phyloP scores from a whole-genome alignment of 2,113 vertebrate genomes.

The Phylloscopus trochilus region DNA sequence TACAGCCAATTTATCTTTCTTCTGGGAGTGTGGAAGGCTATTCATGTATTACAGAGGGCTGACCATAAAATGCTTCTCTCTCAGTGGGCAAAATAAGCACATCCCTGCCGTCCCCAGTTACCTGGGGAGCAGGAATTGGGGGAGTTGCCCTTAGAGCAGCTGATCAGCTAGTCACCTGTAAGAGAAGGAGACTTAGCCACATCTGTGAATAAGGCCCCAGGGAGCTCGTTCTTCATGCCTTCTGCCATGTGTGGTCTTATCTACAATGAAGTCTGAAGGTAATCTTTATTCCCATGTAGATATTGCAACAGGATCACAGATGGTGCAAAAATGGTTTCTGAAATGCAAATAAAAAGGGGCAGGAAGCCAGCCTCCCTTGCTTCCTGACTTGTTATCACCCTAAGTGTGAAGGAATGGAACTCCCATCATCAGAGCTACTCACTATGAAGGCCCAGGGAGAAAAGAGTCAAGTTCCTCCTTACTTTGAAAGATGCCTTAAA shows the following conservation, averaged over 20 bases:
- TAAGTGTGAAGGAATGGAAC: neutral
- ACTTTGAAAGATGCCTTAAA: neutral
- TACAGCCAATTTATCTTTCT: neutral
- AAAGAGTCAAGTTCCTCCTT: neutral
- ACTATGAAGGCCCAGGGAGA: neutral
- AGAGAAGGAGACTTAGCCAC: neutral
- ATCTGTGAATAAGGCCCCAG: neutral
- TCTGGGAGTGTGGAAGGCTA: neutral
- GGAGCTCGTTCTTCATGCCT: neutral
- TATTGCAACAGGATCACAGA: neutral
- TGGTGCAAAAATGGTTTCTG: neutral
- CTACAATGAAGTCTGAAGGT: neutral
- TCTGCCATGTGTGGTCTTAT: constrained; percentile 8
- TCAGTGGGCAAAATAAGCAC: neutral
- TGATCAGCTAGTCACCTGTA: neutral
- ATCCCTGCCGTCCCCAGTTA: neutral
- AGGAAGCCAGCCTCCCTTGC: neutral
- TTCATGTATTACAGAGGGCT: neutral
- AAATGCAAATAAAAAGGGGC: neutral
- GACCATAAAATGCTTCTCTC: neutral
- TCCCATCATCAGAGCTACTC: neutral
- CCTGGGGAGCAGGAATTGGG: neutral
- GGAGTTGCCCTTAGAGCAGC: neutral
- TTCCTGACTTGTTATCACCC: neutral
- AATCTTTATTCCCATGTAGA: neutral